Evolutionary conservation across 2,888 invertebrate species (phyloP).

Genomic region (Mesoligia furuncula): DNA sequence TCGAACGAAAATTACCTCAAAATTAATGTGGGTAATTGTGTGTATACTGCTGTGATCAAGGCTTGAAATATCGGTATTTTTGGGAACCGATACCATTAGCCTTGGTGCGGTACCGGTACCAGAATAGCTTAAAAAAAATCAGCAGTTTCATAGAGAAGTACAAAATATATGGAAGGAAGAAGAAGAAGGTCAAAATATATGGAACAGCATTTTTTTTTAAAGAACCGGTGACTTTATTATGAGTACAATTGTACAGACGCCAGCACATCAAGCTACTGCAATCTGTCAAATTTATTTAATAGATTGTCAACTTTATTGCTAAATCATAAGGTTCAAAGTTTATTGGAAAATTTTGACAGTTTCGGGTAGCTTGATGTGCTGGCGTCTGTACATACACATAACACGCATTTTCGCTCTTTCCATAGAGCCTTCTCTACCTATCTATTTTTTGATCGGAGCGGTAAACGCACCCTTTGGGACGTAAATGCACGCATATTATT

Average conservation of each 20-base stretch:
- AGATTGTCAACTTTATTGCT: too few species aligned
- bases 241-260: background rate
- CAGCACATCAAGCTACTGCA: too few species aligned
- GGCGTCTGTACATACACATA: background rate
- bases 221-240: background rate
- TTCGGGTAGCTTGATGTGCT: too few species aligned
- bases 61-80: background rate
- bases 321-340: too few species aligned
- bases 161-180: background rate
- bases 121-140: background rate
- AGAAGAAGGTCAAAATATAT: too few species aligned
- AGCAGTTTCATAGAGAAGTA: background rate
- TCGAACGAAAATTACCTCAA: background rate
- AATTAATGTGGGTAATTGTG: background rate
- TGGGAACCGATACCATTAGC: too few species aligned
- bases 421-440: constrained; percentile 1
- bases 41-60: too few species aligned
- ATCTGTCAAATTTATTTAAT: too few species aligned
- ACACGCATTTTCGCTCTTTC: background rate
- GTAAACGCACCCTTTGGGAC: constrained; percentile 39
- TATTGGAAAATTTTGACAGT: too few species aligned
- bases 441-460: background rate
- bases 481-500: constrained; percentile 56
- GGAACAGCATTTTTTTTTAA: background rate
- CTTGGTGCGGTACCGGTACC: background rate